These are phyloP conservation scores for Pollimyrus isidori DNA, from an alignment of 2,113 vertebrate genomes.

Conservation along the genomic window DNA sequence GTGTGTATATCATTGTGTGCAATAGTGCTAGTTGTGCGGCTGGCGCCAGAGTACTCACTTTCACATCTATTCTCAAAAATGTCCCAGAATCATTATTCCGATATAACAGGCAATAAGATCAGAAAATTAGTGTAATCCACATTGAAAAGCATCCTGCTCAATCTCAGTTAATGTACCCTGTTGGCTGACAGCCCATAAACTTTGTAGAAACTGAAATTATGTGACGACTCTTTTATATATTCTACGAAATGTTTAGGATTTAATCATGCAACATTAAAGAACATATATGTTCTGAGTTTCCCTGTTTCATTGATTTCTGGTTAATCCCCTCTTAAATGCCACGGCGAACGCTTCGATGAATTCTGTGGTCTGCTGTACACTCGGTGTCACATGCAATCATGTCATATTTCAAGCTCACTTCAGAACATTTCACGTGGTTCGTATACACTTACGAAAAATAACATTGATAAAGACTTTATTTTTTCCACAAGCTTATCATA, in stretches of 20 bases:
- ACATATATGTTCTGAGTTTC: neutral
- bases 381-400: neutral
- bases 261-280: neutral
- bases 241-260: neutral
- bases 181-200: neutral
- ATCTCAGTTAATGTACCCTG: neutral
- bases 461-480: neutral
- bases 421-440: neutral
- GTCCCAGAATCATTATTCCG: neutral
- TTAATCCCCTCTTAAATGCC: neutral
- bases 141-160: neutral
- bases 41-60: neutral
- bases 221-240: neutral
- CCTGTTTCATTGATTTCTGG: neutral
- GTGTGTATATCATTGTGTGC: neutral
- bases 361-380: neutral
- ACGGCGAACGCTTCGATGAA: neutral
- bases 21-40: neutral
- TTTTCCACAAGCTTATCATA: neutral
- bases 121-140: neutral
- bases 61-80: neutral
- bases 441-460: neutral
- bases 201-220: neutral
- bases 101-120: neutral
- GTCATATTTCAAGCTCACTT: neutral